Evolutionary conservation across 2,113 vertebrate species (phyloP).

Genomic region (Grammomys dolichurus): DNA sequence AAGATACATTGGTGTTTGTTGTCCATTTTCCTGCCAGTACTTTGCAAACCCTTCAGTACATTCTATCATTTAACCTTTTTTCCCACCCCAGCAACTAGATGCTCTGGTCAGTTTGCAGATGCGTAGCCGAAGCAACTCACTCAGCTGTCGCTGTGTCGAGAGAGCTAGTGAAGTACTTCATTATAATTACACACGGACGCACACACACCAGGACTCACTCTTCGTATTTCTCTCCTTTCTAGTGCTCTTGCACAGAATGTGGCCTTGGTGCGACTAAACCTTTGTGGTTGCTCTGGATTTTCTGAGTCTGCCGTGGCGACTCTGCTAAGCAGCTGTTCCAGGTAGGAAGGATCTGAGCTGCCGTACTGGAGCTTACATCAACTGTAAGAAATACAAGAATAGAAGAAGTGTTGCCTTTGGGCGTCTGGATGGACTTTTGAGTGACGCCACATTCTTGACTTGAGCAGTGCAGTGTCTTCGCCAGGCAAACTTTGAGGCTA

Average conservation of each 20-base stretch:
- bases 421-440: neutral
- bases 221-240: conserved; percentile 40
- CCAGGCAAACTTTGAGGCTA: neutral
- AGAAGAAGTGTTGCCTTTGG: neutral
- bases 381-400: neutral
- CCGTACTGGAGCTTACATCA: neutral
- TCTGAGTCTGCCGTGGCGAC: conserved; percentile 87
- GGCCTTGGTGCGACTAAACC: conserved; percentile 90
- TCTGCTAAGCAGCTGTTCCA: conserved; percentile 89
- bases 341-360: conserved; percentile 83
- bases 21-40: neutral
- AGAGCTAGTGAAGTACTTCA: neutral
- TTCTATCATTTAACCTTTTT: neutral
- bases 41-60: neutral
- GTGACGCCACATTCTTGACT: neutral
- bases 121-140: neutral
- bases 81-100: neutral
- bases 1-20: neutral
- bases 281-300: conserved; percentile 93
- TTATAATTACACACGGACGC: neutral
- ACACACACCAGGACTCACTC: neutral
- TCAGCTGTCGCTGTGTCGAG: neutral
- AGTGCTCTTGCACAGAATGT: conserved; percentile 91
- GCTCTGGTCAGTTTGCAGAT: neutral
- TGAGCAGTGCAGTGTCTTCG: neutral